Percentiles rank a stretch among this genome's conserved stretches.
Conservation (phyloP, 2,888 invertebrate genomes). For the Noctua janthe region DNA sequence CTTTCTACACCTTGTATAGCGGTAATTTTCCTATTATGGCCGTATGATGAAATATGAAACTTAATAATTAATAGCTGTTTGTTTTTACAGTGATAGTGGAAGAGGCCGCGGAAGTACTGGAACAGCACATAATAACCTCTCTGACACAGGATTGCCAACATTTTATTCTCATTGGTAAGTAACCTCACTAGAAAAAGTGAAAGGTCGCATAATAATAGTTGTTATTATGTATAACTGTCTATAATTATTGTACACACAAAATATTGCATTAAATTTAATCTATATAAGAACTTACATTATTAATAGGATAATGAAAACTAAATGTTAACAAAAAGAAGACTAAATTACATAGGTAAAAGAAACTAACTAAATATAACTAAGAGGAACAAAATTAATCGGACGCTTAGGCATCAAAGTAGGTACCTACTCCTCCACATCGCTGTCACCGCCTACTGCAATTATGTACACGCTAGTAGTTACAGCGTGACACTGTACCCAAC, state of each 20-base stretch:
- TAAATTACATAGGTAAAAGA: not conserved
- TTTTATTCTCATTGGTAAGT: conserved; percentile 94
- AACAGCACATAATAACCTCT: conserved; percentile 94
- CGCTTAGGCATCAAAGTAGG: not conserved
- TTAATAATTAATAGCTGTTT: not conserved
- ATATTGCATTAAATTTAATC: not conserved
- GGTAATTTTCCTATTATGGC: not conserved
- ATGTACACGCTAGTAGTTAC: not conserved
- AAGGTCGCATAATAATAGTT: not conserved
- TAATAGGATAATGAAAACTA: not conserved
- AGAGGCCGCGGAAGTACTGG: conserved; percentile 97
- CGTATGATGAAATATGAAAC: not conserved
- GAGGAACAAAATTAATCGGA: not conserved
- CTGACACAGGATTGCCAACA: conserved; percentile 93
- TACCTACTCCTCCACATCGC: no score
- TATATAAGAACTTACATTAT: not conserved
- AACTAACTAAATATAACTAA: not conserved
- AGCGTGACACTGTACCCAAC: not conserved
- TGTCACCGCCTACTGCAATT: not conserved
- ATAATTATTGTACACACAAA: not conserved
- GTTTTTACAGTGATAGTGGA: conserved; percentile 93
- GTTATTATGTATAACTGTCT: not conserved
- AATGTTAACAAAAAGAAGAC: not conserved
- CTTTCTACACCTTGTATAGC: not conserved
- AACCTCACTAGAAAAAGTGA: not conserved